Base-by-base conservation (phyloP, 2,113 vertebrate species). In the Bufo gargarizans region DNA sequence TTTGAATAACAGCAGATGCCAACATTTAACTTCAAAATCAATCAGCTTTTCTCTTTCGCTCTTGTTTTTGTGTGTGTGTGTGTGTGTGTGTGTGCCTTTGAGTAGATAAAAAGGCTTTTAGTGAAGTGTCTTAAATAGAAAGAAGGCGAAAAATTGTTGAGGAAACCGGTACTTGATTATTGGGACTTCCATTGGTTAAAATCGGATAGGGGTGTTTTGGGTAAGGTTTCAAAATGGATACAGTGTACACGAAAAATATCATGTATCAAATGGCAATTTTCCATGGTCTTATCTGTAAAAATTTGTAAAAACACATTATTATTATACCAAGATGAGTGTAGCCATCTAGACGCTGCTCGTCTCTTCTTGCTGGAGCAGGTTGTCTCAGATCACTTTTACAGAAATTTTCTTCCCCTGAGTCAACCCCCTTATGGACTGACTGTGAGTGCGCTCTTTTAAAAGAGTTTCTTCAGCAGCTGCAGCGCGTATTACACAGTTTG, bases 1-100 rank as follows among this genome's bases (percentile, higher is more conserved):
- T 96, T 95, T 95, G 95, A 96, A 95, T 95, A 96, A 96, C 94
- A 95, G 95, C 95, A 96, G 95, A 96, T 96, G 95, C 95, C 94
- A 93, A 94, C 93, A 87, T 90, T 94, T 93, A 94, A 95, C 95
- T 96, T 96, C 95, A 94, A 94, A 96, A 96, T 96, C 95, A 96
- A 96, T 96, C 95, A 96, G 94, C 94, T 95, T 94, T 95, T 86
- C 59, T 65, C 45, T 77, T 22, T 77, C 47, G 50, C 93, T 56
- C 47, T 81, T 81, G 77, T 82, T 94, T 43, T 55, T 63, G 53
- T 77, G 65, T 33, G 16, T 33, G 94, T 94, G 33, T 33, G 33
- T 33, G 33, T 33, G 33, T 33, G 33, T 33, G 33, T 33, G 33
- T 94, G 45, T 47, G 94, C 94, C 93, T 94, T 93, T 85, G 8